phyloP scores from a whole-genome alignment of 2,113 vertebrate species.

The Peromyscus leucopus region DNA sequence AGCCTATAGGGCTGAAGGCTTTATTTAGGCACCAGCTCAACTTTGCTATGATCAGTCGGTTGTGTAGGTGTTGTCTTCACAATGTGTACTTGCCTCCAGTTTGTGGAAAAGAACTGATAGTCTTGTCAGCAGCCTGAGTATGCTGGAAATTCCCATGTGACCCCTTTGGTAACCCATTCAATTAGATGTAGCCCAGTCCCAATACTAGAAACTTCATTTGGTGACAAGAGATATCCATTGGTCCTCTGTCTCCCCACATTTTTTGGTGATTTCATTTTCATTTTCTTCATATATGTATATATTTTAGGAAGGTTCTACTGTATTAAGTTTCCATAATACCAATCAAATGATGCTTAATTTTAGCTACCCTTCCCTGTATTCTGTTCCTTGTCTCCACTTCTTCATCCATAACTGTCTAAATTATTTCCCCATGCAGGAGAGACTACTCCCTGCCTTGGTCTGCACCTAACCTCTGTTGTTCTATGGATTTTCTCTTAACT shows the following conservation, averaged over 20 bases:
- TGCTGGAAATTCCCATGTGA: background rate
- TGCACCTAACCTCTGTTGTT: background rate
- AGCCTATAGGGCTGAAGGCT: background rate
- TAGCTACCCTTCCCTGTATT: background rate
- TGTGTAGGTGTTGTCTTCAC: background rate
- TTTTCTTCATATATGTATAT: background rate
- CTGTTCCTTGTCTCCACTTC: background rate
- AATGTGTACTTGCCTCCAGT: background rate
- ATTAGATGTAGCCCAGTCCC: background rate
- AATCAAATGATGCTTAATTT: background rate
- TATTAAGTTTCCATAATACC: background rate
- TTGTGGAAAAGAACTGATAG: background rate
- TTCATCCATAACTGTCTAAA: background rate
- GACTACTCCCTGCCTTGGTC: fast-evolving
- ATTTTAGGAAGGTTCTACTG: background rate
- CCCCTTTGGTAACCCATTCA: background rate
- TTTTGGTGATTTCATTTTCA: background rate
- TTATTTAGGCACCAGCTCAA: background rate
- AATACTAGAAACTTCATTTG: background rate
- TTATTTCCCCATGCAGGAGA: background rate
- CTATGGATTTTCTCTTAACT: background rate
- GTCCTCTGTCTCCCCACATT: background rate
- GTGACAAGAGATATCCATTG: background rate
- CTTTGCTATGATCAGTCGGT: background rate
- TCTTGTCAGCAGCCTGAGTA: background rate